Base-by-base conservation (phyloP, 1,140 invertebrate species). In the Brachionus calyciflorus region DNA sequence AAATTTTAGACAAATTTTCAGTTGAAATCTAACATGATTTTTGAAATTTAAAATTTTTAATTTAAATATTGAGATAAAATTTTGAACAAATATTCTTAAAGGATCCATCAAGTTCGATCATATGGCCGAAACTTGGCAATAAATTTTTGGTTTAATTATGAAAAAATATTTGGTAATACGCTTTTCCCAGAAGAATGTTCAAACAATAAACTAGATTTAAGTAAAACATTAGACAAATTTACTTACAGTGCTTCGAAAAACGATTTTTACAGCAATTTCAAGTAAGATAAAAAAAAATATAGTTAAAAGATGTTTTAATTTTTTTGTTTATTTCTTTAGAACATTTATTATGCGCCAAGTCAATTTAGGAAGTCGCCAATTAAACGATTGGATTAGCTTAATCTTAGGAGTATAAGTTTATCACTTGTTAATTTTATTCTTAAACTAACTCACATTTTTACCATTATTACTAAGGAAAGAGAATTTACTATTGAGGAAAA, bases 21-120 rank as follows among this genome's bases (percentile, higher is more conserved):
- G n/a, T n/a, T n/a, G n/a, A n/a, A n/a, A n/a, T n/a, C n/a, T n/a
- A n/a, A n/a, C n/a, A n/a, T n/a, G n/a, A n/a, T n/a, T n/a, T n/a
- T n/a, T n/a, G n/a, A n/a, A n/a, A n/a, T n/a, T n/a, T n/a, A n/a
- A n/a, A n/a, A n/a, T n/a, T n/a, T n/a, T n/a, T n/a, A n/a, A n/a
- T n/a, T n/a, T n/a, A n/a, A n/a, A n/a, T n/a, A n/a, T n/a, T n/a
- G n/a, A n/a, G n/a, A n/a, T n/a, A n/a, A n/a, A n/a, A n/a, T n/a
- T n/a, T n/a, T n/a, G n/a, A 53, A 40, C 68, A 37, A 55, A 40
- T 3, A 40, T 51, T 49, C 63, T 78, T 78, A 4, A 65, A 83
- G 83, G 82, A 82, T 83, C 53, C 83, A 84, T 60, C 83, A 84
- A 77, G 83, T 84, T 1, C 57, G 81, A 21, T 84, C 83, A 4